phyloP scores from a whole-genome alignment of 2,113 vertebrate genomes.

The Abramis brama region DNA sequence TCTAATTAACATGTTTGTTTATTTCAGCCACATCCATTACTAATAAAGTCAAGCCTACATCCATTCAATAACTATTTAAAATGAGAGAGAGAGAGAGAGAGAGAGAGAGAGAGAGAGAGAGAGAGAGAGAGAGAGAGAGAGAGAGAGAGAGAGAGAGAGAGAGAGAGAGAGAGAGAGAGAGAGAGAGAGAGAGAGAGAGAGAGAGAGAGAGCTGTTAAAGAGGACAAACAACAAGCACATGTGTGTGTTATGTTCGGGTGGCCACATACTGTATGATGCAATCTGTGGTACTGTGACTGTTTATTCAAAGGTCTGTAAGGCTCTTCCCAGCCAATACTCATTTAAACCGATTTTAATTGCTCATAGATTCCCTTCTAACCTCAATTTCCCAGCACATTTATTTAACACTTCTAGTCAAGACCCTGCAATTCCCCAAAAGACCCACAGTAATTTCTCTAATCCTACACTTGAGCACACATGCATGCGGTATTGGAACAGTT shows the following conservation, averaged over 20 bases:
- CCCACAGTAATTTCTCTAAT: conserved; percentile 52
- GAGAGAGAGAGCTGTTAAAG: background rate
- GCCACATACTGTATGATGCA: background rate
- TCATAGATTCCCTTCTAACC: conserved; percentile 66
- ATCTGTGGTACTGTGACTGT: conserved; percentile 59
- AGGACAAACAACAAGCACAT: conserved; percentile 6
- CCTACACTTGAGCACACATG: conserved; percentile 38
- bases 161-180: background rate
- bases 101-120: no score
- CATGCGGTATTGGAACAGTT: conserved; percentile 33
- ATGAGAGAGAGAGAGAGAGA: no score
- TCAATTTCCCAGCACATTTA: conserved; percentile 67
- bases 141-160: background rate
- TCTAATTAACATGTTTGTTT: background rate
- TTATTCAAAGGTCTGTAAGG: conserved; percentile 40
- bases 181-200: background rate
- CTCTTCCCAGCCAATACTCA: conserved; percentile 66
- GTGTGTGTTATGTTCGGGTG: background rate
- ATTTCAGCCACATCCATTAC: background rate
- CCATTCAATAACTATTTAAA: background rate
- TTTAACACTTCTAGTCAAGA: conserved; percentile 64
- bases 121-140: no score
- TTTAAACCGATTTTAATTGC: conserved; percentile 74
- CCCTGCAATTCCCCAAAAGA: conserved; percentile 42
- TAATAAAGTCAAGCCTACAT: background rate